phyloP scores from a whole-genome alignment of 2,797 vertebrate genomes.

The Labeo calbasu region DNA sequence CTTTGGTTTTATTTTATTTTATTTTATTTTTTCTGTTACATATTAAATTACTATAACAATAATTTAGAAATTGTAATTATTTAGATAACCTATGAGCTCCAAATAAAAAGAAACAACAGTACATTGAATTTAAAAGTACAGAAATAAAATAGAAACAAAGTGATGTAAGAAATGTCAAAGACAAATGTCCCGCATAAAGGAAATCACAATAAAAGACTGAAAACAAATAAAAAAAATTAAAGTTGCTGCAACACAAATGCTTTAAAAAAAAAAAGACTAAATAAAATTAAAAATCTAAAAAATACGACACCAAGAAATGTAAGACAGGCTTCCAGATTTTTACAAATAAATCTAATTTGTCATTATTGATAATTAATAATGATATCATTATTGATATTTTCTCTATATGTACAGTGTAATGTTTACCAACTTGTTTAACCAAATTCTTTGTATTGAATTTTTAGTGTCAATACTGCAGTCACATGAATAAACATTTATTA shows the following conservation, averaged over 20 bases:
- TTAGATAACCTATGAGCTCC: background rate
- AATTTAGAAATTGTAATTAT: background rate
- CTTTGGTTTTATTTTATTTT: background rate
- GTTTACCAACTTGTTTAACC: background rate
- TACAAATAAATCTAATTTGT: background rate
- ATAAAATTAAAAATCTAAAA: background rate
- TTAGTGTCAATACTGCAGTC: no score
- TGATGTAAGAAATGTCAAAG: background rate
- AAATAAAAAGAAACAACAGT: background rate
- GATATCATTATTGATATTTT: background rate
- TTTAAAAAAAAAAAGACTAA: background rate
- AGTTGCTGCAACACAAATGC: background rate
- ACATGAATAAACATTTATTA: no score
- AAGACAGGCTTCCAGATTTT: background rate
- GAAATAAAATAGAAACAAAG: background rate
- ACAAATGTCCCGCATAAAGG: background rate
- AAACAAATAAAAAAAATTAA: background rate
- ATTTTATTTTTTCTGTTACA: background rate
- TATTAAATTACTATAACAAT: background rate
- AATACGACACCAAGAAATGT: background rate
- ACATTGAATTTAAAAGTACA: background rate
- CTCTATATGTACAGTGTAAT: background rate
- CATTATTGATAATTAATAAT: background rate
- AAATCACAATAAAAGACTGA: background rate
- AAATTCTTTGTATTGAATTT: background rate